Evolutionary conservation across 2,113 vertebrate genomes (phyloP).

Genomic region (Anhinga anhinga): DNA sequence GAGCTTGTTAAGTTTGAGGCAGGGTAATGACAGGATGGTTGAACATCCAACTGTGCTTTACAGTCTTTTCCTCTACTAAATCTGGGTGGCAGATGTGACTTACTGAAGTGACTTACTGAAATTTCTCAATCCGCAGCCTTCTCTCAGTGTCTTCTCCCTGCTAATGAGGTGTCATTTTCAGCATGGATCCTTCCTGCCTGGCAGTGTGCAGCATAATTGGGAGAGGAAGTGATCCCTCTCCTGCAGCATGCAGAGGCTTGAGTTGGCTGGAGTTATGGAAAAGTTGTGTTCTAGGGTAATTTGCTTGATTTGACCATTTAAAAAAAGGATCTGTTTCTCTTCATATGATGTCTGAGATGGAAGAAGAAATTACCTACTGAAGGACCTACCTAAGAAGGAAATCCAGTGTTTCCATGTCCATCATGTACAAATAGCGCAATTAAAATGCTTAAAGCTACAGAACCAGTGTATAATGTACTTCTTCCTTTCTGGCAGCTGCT

Average conservation of each 20-base stretch:
- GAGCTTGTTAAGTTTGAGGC: constrained; percentile 26
- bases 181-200: constrained; percentile 27
- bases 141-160: neutral
- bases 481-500: neutral
- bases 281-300: neutral
- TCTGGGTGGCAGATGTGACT: constrained; percentile 58
- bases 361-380: neutral
- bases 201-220: neutral
- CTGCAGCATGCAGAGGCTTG: neutral
- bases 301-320: neutral
- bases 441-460: neutral
- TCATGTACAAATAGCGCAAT: neutral
- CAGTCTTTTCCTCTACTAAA: constrained; percentile 15
- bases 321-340: neutral
- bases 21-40: constrained; percentile 43
- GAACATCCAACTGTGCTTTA: constrained; percentile 27
- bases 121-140: neutral
- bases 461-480: neutral
- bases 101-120: constrained; percentile 21
- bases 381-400: neutral
- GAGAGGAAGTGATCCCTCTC: neutral
- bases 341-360: neutral
- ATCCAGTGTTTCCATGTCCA: neutral
- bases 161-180: neutral
- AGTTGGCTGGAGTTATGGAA: neutral